Percentiles rank a stretch among this genome's conserved stretches.
Evolutionary conservation across 1,140 invertebrate genomes (phyloP).

Genomic region (Drosophila ohnishii): DNA sequence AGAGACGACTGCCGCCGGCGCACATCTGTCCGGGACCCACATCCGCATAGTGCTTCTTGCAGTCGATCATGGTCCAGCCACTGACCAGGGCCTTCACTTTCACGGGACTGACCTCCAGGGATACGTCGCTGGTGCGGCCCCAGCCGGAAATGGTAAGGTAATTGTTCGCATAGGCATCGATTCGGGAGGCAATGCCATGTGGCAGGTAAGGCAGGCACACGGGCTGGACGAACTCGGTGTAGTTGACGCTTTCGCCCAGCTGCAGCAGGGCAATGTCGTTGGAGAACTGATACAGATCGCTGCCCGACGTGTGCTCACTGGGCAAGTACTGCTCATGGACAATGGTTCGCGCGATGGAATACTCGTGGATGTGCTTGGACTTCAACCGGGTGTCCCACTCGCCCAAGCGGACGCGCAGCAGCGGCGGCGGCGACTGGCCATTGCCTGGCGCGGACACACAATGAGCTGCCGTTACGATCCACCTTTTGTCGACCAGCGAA

Average conservation of each 20-base stretch:
- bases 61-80: slow-evolving; percentile 16
- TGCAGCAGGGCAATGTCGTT: slow-evolving; percentile 57
- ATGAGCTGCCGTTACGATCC: slow-evolving; percentile 58
- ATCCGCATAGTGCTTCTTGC: slow-evolving; percentile 10
- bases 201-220: slow-evolving; percentile 41
- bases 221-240: slow-evolving; percentile 32
- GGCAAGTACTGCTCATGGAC: slow-evolving; percentile 43
- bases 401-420: slow-evolving; percentile 40
- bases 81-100: slow-evolving; percentile 38
- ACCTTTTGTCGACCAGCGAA: slow-evolving; percentile 40
- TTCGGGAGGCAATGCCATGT: background rate
- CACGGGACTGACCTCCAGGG: slow-evolving; percentile 23
- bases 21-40: slow-evolving; percentile 38
- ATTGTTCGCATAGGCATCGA: slow-evolving; percentile 28
- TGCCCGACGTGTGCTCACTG: background rate
- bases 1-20: slow-evolving; percentile 32
- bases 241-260: slow-evolving; percentile 16
- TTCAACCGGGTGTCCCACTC: slow-evolving; percentile 44
- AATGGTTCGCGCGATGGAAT: slow-evolving; percentile 24
- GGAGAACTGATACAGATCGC: background rate
- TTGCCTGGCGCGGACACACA: slow-evolving; percentile 18
- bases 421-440: background rate
- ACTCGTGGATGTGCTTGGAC: slow-evolving; percentile 28
- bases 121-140: slow-evolving; percentile 43
- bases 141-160: slow-evolving; percentile 58